Conservation (phyloP, 2,797 vertebrate species). For the Amblyopsis hoosieri region DNA sequence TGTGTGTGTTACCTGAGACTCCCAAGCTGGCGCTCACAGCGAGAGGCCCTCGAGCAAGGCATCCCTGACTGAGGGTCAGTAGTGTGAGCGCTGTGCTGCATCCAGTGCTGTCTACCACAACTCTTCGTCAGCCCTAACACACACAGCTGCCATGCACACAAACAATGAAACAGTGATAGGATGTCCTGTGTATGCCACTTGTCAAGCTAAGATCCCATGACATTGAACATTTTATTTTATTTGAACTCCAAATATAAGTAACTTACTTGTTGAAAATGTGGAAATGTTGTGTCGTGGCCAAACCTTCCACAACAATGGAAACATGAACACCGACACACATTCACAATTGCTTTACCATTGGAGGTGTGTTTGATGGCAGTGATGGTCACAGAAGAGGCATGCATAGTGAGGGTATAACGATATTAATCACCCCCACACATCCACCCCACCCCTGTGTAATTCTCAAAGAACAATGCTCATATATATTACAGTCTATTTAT, state of each 20-base stretch:
- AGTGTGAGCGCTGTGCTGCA: constrained; percentile 52
- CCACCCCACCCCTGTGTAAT: not conserved
- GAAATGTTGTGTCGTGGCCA: too few relatives aligned
- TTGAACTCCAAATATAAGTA: not conserved
- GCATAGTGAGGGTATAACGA: constrained; percentile 19
- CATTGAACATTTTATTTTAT: not conserved
- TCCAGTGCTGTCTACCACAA: constrained; percentile 38
- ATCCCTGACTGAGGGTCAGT: constrained; percentile 39
- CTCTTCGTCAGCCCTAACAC: constrained; percentile 40
- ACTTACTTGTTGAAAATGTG: too few relatives aligned
- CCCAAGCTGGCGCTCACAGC: constrained; percentile 32
- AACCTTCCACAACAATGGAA: too few relatives aligned
- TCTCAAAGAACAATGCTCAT: not conserved
- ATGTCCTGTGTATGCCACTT: constrained; percentile 34
- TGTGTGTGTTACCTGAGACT: constrained; percentile 43
- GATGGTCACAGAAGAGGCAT: constrained; percentile 19
- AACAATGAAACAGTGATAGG: constrained; percentile 16
- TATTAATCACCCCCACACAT: constrained; percentile 42
- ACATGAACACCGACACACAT: too few relatives aligned
- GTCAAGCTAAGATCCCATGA: constrained; percentile 15
- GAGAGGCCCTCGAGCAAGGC: constrained; percentile 41
- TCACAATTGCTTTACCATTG: too few relatives aligned
- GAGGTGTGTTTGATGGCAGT: not conserved
- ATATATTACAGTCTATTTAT: constrained; percentile 3
- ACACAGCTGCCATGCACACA: constrained; percentile 13